A percentile compares a stretch with the other conserved stretches of the same genome.
Conservation (phyloP, 2,113 vertebrate species). For the Crotalus viridis region DNA sequence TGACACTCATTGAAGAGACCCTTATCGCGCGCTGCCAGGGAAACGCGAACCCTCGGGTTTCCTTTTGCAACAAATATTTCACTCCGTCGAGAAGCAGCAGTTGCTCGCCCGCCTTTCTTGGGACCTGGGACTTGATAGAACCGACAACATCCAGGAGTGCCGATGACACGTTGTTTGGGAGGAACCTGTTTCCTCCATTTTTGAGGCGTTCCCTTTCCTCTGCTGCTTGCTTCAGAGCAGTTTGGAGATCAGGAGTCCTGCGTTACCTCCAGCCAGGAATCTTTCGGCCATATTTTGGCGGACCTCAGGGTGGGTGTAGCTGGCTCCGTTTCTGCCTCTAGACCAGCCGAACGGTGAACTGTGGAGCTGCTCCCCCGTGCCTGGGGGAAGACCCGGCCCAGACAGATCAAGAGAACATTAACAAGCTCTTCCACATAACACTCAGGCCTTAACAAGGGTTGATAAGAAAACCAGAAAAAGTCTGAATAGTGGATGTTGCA, state of each 20-base stretch:
- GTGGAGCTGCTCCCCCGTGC: background rate
- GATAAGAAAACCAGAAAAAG: background rate
- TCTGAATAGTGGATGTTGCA: background rate
- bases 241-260: too few species aligned
- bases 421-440: background rate
- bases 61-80: too few species aligned
- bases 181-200: background rate
- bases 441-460: background rate
- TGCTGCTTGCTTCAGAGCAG: background rate
- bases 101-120: background rate
- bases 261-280: background rate
- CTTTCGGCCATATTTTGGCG: background rate
- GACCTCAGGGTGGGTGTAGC: background rate
- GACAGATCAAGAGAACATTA: fast-evolving
- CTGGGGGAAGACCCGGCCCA: background rate
- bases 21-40: background rate
- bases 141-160: too few species aligned
- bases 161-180: background rate
- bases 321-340: background rate
- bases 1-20: fast-evolving
- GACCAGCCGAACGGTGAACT: background rate
- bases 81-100: background rate
- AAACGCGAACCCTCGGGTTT: fast-evolving
- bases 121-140: background rate
- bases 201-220: background rate